phyloP scores from a whole-genome alignment of 2,888 invertebrate genomes.

The Rhimphoctona megacephalus region DNA sequence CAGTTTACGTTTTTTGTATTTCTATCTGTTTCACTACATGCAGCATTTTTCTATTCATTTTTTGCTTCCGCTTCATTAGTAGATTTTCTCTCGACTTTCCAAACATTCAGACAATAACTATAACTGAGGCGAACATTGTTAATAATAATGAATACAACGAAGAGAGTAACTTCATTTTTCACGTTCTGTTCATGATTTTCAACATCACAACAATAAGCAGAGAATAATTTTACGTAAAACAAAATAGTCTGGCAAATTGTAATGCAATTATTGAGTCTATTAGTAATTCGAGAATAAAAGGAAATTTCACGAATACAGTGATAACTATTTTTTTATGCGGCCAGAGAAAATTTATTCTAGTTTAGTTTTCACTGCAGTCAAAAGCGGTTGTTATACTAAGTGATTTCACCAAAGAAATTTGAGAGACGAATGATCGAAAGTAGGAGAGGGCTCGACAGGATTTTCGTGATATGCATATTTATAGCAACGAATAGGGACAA shows the following conservation, averaged over 20 bases:
- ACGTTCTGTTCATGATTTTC: not conserved
- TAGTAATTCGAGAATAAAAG: not conserved
- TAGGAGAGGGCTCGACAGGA: slow-evolving; percentile 78
- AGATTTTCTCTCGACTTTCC: not conserved
- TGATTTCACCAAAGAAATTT: slow-evolving; percentile 21
- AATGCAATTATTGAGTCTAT: not conserved
- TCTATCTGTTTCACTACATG: not conserved
- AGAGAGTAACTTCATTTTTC: not conserved
- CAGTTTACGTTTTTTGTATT: not conserved
- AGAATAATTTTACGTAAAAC: not conserved
- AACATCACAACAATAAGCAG: not conserved
- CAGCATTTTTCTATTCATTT: too few relatives aligned
- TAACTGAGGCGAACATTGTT: not conserved
- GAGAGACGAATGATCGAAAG: not conserved
- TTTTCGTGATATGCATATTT: slow-evolving; percentile 70
- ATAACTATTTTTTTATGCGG: slow-evolving; percentile 55
- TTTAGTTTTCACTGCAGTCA: slow-evolving; percentile 45
- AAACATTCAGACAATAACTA: not conserved
- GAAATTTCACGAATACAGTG: not conserved
- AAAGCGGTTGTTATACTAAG: slow-evolving; percentile 15
- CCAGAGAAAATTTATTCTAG: slow-evolving; percentile 45
- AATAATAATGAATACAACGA: not conserved
- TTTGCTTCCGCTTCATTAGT: too few relatives aligned
- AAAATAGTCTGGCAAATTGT: too few relatives aligned
- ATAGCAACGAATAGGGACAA: not conserved